Percentiles rank a stretch among this genome's conserved stretches.
These are phyloP conservation scores for Phytoseiulus persimilis DNA, from an alignment of 2,888 invertebrate species.

Conservation along the genomic window DNA sequence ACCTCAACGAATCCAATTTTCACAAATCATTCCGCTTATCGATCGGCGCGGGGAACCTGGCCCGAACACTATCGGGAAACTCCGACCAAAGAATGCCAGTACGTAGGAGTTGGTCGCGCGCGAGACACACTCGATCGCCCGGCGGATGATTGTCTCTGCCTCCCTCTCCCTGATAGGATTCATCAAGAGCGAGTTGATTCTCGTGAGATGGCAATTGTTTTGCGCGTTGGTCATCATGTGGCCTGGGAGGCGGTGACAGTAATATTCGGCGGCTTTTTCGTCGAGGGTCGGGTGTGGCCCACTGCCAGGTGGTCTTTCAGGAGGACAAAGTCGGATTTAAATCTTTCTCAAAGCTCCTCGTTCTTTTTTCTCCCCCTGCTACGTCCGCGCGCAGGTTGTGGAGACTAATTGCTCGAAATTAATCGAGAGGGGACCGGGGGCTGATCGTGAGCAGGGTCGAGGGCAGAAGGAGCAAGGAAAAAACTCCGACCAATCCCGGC, in stretches of 20 bases:
- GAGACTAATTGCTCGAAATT: background rate
- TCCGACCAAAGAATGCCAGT: too few species aligned
- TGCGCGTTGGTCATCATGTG: background rate
- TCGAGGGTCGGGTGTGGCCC: background rate
- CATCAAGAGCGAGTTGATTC: background rate
- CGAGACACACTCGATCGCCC: too few species aligned
- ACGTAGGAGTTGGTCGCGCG: too few species aligned
- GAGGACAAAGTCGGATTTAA: background rate
- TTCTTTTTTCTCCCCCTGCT: background rate
- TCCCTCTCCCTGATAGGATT: background rate
- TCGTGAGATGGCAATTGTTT: background rate
- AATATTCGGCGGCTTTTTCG: background rate
- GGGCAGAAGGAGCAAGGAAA: background rate
- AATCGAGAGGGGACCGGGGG: background rate
- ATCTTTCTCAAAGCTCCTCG: background rate
- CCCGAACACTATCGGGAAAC: too few species aligned
- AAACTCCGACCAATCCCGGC: background rate
- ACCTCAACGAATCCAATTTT: background rate
- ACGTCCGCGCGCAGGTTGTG: background rate
- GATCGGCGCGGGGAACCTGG: background rate
- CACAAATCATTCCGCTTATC: background rate
- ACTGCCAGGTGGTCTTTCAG: background rate
- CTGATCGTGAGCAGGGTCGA: background rate
- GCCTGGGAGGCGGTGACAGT: background rate
- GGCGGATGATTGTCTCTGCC: too few species aligned